Base-by-base conservation (phyloP, 2,113 vertebrate species). In the Xiphophorus couchianus region DNA sequence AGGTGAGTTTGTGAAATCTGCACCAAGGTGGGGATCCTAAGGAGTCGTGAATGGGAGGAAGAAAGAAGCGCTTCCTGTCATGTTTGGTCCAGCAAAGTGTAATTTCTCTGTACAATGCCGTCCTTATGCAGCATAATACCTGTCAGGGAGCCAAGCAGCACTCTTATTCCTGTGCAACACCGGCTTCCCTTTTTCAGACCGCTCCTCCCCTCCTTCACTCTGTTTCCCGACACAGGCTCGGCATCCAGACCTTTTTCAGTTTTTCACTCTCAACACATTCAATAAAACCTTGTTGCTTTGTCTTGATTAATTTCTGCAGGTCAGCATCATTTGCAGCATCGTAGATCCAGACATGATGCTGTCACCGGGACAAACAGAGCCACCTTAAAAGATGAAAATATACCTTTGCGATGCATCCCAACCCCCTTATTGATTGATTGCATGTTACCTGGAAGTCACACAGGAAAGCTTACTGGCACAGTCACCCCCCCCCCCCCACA, bases 81-180 rank as follows among this genome's bases (percentile, higher is more conserved):
- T 84, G 78, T 83, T 75, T 78, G 62, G 74, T 74, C 77, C 77
- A 78, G 62, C 69, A 9, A 42, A 69, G 75, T 73, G 30, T 82
- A 80, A 71, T 81, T 71, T 78, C 80, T 73, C 58, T 58, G 77
- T 67, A 94, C 93, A 95, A 93, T 91, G 91, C 78, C 1, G 35
- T 71, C 93, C 86, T 94, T 94, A 84, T 94, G 91, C 80, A 80
- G 84, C 70, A 86, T 88, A 93, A 94, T 95, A 94, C 94, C 94
- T 95, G 92, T 93, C 89, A 93, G 80, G 73, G 88, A 89, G 91
- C 90, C 87, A 84, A 37, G 35, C 86, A 84, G 84, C 73, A 63
- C 80, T 91, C 83, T 7, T 76, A 84, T 85, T 89, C 88, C 87
- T 77, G 37, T 77, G 29, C 89, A 93, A 94, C 94, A 95, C 94